A percentile compares a stretch with the other conserved stretches of the same genome.
These are phyloP conservation scores for Acyrthosiphon pisum DNA, from an alignment of 1,140 invertebrate genomes.

Conservation along the genomic window DNA sequence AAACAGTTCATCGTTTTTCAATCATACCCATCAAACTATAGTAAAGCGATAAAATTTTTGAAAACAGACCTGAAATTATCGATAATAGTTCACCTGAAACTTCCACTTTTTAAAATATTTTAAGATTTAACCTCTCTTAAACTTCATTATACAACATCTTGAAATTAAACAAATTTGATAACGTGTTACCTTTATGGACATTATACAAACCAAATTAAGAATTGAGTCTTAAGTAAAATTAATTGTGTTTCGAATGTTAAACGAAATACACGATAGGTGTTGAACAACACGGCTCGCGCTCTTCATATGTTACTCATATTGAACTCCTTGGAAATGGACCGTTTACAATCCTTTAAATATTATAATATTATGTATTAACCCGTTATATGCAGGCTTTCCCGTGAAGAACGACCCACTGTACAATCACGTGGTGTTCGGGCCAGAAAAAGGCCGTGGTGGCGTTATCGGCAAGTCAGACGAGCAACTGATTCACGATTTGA, in stretches of 20 bases:
- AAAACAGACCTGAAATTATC: too few relatives aligned
- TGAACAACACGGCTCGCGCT: background rate
- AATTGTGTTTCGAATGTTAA: background rate
- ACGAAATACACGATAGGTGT: background rate
- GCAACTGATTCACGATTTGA: slow-evolving; percentile 86
- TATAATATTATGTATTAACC: background rate
- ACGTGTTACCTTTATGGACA: background rate
- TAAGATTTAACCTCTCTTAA: background rate
- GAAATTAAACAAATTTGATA: too few relatives aligned
- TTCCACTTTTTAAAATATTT: background rate
- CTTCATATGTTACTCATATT: background rate
- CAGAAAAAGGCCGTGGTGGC: slow-evolving; percentile 89
- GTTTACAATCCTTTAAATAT: background rate
- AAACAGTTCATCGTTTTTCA: background rate
- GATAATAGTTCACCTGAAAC: background rate
- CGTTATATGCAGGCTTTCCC: slow-evolving; percentile 77
- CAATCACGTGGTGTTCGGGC: slow-evolving; percentile 90
- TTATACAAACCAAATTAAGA: background rate
- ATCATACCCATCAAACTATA: background rate
- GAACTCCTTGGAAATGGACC: background rate
- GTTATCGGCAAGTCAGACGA: slow-evolving; percentile 90
- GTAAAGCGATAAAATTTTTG: too few relatives aligned
- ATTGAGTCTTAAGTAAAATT: background rate
- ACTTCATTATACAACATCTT: too few relatives aligned
- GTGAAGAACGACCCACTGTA: slow-evolving; percentile 97